Evolutionary conservation across 2,888 invertebrate species (phyloP).

Genomic region (Ypsolopha sequella): DNA sequence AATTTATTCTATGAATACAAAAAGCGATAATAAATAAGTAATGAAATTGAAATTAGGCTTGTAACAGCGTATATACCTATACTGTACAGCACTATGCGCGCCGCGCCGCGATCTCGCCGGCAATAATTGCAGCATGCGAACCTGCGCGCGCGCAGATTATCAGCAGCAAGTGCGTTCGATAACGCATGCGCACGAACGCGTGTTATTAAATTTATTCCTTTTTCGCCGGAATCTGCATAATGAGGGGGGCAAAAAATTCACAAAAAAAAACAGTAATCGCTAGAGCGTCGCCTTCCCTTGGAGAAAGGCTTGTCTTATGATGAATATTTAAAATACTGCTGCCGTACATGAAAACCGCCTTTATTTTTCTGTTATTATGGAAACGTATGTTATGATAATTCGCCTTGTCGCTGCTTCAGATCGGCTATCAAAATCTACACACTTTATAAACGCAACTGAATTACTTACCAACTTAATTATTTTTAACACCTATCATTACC

Average conservation of each 20-base stretch:
- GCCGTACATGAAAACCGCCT: slow-evolving; percentile 24
- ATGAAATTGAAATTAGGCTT: slow-evolving; percentile 2
- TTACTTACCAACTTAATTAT: too few relatives aligned
- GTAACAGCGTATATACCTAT: too few relatives aligned
- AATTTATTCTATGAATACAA: too few relatives aligned
- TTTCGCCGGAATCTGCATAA: slow-evolving; percentile 69
- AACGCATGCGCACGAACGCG: slow-evolving; percentile 67
- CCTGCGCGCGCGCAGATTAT: slow-evolving; percentile 61
- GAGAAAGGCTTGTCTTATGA: slow-evolving; percentile 53
- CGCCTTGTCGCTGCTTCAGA: slow-evolving; percentile 34
- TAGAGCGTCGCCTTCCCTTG: slow-evolving; percentile 57
- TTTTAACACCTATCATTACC: too few relatives aligned
- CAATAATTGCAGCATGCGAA: slow-evolving; percentile 44
- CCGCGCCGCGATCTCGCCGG: slow-evolving; percentile 11
- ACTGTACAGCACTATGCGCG: not conserved
- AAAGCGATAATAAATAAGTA: not conserved
- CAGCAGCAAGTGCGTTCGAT: slow-evolving; percentile 68
- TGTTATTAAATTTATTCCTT: slow-evolving; percentile 70
- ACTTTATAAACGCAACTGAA: too few relatives aligned
- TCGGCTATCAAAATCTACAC: not conserved
- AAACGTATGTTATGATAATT: slow-evolving; percentile 29
- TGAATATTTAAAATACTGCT: slow-evolving; percentile 46
- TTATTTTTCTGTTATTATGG: slow-evolving; percentile 43
- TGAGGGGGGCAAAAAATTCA: slow-evolving; percentile 59
- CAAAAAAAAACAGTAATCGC: slow-evolving; percentile 40